Evolutionary conservation across 2,797 vertebrate species (phyloP).

Genomic region (Sus cebifrons): DNA sequence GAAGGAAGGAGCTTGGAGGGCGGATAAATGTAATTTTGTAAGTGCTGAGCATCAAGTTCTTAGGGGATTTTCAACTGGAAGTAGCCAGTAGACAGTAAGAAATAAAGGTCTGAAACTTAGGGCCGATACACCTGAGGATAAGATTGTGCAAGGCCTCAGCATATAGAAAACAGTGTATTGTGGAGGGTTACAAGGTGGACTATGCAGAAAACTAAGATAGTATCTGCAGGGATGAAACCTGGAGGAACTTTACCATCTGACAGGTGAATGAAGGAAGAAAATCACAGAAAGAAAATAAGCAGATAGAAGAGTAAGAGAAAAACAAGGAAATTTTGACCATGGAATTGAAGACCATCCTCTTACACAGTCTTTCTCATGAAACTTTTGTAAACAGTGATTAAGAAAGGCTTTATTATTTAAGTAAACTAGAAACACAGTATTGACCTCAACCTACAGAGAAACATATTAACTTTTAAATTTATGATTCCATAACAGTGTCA

Average conservation of each 20-base stretch:
- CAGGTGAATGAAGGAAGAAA: neutral
- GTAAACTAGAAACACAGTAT: neutral
- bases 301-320: neutral
- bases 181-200: neutral
- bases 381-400: conserved; percentile 31
- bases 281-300: neutral
- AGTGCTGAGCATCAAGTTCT: neutral
- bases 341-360: neutral
- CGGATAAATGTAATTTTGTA: conserved; percentile 10
- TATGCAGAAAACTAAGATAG: neutral
- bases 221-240: neutral
- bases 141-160: neutral
- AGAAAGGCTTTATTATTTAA: neutral
- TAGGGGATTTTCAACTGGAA: neutral
- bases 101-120: neutral
- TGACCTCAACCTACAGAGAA: conserved; percentile 28
- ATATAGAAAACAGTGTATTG: neutral
- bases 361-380: neutral
- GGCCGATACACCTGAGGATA: neutral
- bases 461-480: conserved; percentile 30
- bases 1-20: neutral
- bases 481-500: conserved; percentile 13
- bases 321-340: neutral
- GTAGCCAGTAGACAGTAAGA: neutral
- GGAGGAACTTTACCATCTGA: neutral